A percentile compares a stretch with the other conserved stretches of the same genome.
phyloP scores from a whole-genome alignment of 2,797 vertebrate genomes.

The Chrysocyon brachyurus region DNA sequence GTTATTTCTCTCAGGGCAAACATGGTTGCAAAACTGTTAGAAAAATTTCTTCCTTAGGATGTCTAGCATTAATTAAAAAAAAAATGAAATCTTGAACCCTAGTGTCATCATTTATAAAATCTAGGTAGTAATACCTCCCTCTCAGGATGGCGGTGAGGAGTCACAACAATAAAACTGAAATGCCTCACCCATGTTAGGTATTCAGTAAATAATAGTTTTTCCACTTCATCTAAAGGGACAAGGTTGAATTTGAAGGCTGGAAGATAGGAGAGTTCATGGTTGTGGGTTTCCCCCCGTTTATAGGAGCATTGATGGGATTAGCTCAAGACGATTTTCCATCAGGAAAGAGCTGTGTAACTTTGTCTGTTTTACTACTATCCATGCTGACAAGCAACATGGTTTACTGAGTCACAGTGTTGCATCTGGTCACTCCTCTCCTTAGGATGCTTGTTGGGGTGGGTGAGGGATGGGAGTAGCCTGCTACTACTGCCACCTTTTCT shows the following conservation, averaged over 20 bases:
- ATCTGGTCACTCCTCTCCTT: neutral
- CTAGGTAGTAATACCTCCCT: neutral
- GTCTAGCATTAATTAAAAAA: neutral
- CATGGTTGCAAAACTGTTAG: neutral
- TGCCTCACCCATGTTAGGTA: neutral
- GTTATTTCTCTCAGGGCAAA: neutral
- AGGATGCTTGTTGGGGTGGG: neutral
- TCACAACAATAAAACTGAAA: neutral
- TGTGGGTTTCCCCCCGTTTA: neutral
- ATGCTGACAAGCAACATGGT: neutral
- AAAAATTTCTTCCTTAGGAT: slow-evolving; percentile 7
- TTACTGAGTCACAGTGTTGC: neutral
- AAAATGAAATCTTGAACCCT: neutral
- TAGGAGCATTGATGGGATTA: neutral
- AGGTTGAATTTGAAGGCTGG: neutral
- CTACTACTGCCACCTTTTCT: neutral
- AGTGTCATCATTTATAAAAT: neutral
- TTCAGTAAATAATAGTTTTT: neutral
- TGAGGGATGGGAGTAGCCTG: neutral
- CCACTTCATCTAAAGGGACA: neutral
- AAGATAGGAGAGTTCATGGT: neutral
- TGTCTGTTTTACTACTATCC: neutral
- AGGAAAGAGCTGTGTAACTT: neutral
- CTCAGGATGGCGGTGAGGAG: neutral
- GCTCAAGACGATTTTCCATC: neutral